Percentiles rank a stretch among this genome's conserved stretches.
Evolutionary conservation across 1,140 invertebrate genomes (phyloP).

Genomic region (Drosophila punjabiensis): DNA sequence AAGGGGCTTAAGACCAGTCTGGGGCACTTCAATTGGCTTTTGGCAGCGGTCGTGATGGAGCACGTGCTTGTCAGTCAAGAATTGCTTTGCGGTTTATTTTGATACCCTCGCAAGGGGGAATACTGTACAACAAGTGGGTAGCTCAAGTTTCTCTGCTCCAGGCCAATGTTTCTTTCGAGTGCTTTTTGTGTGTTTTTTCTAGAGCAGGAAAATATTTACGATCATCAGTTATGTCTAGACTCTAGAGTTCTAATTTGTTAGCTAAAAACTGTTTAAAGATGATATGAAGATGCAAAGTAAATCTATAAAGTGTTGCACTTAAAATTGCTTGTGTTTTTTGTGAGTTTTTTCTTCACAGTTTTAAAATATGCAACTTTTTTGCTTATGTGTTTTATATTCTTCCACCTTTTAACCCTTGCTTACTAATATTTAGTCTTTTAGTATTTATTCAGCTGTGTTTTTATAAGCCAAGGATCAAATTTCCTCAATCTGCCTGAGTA

Average conservation of each 20-base stretch:
- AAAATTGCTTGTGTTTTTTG: not conserved
- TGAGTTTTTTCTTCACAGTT: not conserved
- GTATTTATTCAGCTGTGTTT: not conserved
- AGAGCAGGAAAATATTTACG: slow-evolving; percentile 10
- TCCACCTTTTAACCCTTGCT: not conserved
- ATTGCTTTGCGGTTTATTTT: slow-evolving; percentile 49
- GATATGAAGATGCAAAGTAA: not conserved
- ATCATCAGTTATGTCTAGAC: slow-evolving; percentile 7
- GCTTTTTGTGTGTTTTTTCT: slow-evolving; percentile 12
- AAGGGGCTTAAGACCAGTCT: slow-evolving; percentile 12
- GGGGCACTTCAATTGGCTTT: slow-evolving; percentile 56
- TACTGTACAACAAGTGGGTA: slow-evolving; percentile 13
- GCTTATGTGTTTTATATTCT: not conserved
- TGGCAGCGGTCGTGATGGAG: slow-evolving; percentile 37
- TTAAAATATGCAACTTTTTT: not conserved
- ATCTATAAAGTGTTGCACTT: not conserved
- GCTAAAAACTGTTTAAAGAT: not conserved
- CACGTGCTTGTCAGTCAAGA: slow-evolving; percentile 66
- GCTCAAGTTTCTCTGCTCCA: slow-evolving; percentile 34
- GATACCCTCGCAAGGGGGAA: slow-evolving; percentile 38
- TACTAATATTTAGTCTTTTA: not conserved
- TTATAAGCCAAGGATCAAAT: slow-evolving; percentile 5
- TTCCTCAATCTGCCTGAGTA: slow-evolving; percentile 6
- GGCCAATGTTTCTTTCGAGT: slow-evolving; percentile 6
- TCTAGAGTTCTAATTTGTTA: not conserved